Evolutionary conservation across 1,140 invertebrate genomes (phyloP).

Genomic region (Hyphantria cunea): DNA sequence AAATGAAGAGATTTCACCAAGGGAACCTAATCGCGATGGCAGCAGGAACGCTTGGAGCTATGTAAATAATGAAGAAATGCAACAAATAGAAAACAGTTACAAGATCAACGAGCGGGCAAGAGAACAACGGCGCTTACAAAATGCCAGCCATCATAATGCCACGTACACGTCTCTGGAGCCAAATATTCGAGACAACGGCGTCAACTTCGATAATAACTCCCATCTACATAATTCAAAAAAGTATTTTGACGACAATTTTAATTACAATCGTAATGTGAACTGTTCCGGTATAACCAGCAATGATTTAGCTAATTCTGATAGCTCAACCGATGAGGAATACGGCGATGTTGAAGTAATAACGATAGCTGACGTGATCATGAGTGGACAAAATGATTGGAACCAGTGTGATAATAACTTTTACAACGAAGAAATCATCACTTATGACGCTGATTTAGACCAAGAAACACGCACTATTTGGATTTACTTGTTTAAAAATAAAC

Average conservation of each 20-base stretch:
- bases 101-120: constrained; percentile 38
- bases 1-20: constrained; percentile 28
- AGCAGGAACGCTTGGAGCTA: constrained; percentile 42
- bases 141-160: not conserved
- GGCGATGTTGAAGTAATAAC: constrained; percentile 38
- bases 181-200: constrained; percentile 9
- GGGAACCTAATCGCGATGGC: constrained; percentile 7
- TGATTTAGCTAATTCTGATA: constrained; percentile 35
- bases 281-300: constrained; percentile 54
- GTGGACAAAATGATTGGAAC: constrained; percentile 1
- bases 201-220: constrained; percentile 2
- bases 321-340: constrained; percentile 39
- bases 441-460: constrained; percentile 30
- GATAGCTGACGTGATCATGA: constrained; percentile 13
- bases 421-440: constrained; percentile 36
- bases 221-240: constrained; percentile 13
- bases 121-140: constrained; percentile 31
- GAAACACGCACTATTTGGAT: constrained; percentile 56
- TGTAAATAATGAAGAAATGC: constrained; percentile 25
- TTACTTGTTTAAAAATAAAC: constrained; percentile 62
- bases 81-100: constrained; percentile 33
- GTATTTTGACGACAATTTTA: constrained; percentile 11
- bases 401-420: constrained; percentile 23
- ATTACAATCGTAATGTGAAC: constrained; percentile 37
- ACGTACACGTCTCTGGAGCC: not conserved